phyloP scores from a whole-genome alignment of 2,113 vertebrate genomes.

The Alces alces region DNA sequence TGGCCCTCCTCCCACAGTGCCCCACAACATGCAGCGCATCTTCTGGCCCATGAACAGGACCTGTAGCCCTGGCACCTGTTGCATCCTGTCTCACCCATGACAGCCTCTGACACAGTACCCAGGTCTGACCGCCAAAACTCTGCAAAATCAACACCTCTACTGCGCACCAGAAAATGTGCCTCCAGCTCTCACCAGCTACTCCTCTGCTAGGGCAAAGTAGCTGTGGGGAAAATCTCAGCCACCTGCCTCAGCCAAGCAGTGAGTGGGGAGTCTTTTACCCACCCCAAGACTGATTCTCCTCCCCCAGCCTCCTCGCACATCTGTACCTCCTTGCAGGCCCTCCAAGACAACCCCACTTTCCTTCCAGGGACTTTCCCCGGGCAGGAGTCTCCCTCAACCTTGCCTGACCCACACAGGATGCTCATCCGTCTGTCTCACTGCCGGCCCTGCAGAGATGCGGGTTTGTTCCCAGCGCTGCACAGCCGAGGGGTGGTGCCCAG shows the following conservation, averaged over 20 bases:
- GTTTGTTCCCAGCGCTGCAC: rapidly evolving
- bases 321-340: background rate
- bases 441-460: background rate
- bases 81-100: background rate
- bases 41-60: background rate
- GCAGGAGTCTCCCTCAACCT: background rate
- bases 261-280: background rate
- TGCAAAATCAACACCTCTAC: background rate
- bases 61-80: background rate
- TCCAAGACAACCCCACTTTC: too few relatives aligned
- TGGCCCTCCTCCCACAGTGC: too few relatives aligned
- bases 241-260: background rate
- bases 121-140: background rate
- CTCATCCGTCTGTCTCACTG: background rate
- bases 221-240: background rate
- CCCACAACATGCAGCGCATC: background rate
- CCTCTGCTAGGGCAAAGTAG: background rate
- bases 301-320: background rate
- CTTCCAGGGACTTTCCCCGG: too few relatives aligned
- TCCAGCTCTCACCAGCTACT: background rate
- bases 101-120: background rate
- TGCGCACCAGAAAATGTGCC: background rate
- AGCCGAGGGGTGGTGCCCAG: background rate
- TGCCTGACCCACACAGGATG: background rate
- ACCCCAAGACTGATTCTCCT: background rate